Evolutionary conservation across 1,140 invertebrate species (phyloP).

Genomic region (Cydia strobilella): DNA sequence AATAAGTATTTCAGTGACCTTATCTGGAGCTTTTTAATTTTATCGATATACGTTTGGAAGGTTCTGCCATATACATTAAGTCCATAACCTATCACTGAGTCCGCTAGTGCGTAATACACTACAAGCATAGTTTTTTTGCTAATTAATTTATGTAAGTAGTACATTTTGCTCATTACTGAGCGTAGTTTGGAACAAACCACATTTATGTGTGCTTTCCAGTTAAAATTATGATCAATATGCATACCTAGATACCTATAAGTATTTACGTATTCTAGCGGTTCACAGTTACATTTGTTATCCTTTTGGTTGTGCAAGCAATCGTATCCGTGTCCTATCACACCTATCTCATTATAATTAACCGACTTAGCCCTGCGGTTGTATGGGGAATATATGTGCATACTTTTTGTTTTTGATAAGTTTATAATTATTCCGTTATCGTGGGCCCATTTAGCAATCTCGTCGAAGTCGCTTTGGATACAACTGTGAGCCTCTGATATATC

Average conservation of each 20-base stretch:
- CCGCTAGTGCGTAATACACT: too few relatives aligned
- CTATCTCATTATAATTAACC: not conserved
- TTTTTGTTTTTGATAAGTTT: slow-evolving; percentile 12
- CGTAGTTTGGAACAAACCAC: slow-evolving; percentile 11
- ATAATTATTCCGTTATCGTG: slow-evolving; percentile 12
- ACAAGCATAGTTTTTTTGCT: too few relatives aligned
- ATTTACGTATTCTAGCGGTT: not conserved
- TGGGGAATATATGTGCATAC: not conserved
- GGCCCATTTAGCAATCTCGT: too few relatives aligned
- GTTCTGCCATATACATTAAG: too few relatives aligned
- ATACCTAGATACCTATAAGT: slow-evolving; percentile 22
- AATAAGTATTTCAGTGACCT: too few relatives aligned
- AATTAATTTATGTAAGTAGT: too few relatives aligned
- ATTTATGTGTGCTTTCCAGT: not conserved
- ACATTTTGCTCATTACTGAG: slow-evolving; percentile 6
- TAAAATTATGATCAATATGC: slow-evolving; percentile 2
- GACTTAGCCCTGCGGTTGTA: not conserved
- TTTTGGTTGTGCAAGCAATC: slow-evolving; percentile 15
- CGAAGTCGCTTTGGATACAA: too few relatives aligned
- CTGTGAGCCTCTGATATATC: too few relatives aligned
- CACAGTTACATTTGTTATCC: slow-evolving; percentile 8
- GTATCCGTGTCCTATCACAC: slow-evolving; percentile 11
- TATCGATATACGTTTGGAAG: too few relatives aligned
- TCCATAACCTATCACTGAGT: too few relatives aligned
- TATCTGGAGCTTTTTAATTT: too few relatives aligned